These are phyloP conservation scores for Glomeris maerens DNA, from an alignment of 1,140 invertebrate genomes.

Conservation along the genomic window DNA sequence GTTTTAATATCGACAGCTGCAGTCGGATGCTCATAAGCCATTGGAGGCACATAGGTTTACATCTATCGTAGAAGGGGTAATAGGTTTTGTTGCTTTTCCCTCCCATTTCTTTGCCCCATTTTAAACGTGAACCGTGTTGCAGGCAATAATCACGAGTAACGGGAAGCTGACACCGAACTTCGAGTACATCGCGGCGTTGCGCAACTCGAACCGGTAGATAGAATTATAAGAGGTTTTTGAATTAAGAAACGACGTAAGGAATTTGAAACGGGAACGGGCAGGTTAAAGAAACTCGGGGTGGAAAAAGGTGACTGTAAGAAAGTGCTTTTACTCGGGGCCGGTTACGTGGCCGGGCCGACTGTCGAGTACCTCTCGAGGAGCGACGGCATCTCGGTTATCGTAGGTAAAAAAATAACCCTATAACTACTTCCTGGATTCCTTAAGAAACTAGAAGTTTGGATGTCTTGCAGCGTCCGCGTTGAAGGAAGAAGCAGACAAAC, in stretches of 20 bases:
- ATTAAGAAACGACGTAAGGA: not conserved
- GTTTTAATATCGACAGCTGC: slow-evolving; percentile 39
- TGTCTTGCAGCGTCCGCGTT: slow-evolving; percentile 53
- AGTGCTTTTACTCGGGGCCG: slow-evolving; percentile 84
- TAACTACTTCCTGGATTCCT: not conserved
- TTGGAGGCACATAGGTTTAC: slow-evolving; percentile 63
- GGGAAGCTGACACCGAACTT: slow-evolving; percentile 80
- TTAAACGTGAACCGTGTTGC: slow-evolving; percentile 21
- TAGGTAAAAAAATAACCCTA: slow-evolving; percentile 41
- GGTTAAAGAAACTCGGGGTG: not conserved
- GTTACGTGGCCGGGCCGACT: slow-evolving; percentile 80
- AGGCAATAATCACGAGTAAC: slow-evolving; percentile 93
- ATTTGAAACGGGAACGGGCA: too few relatives aligned
- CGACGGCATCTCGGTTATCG: slow-evolving; percentile 56
- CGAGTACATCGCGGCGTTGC: slow-evolving; percentile 85
- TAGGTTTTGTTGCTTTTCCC: slow-evolving; percentile 22
- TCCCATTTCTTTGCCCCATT: not conserved
- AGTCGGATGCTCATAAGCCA: slow-evolving; percentile 70
- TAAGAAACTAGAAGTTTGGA: not conserved
- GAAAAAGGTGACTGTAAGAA: slow-evolving; percentile 25
- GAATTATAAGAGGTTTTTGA: not conserved
- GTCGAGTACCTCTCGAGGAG: slow-evolving; percentile 86
- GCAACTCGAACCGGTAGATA: slow-evolving; percentile 33
- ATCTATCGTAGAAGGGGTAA: slow-evolving; percentile 64
- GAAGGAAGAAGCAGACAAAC: slow-evolving; percentile 69